These are phyloP conservation scores for Phrynocephalus guinanensis DNA, from an alignment of 2,797 vertebrate genomes.

Conservation along the genomic window DNA sequence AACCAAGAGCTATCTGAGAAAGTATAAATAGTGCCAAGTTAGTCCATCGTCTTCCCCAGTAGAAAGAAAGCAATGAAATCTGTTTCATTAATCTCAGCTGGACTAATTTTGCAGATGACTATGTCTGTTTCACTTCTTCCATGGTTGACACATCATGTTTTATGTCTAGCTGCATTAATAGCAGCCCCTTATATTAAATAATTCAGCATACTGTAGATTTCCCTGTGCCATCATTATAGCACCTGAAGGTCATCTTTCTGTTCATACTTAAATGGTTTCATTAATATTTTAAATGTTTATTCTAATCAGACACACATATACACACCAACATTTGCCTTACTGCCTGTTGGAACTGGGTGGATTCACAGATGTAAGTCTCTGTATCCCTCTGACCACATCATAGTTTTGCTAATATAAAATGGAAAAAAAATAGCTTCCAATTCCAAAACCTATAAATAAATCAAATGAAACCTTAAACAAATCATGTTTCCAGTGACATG, in stretches of 20 bases:
- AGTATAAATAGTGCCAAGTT: slow-evolving; percentile 37
- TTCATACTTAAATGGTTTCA: slow-evolving; percentile 27
- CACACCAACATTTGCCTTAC: slow-evolving; percentile 40
- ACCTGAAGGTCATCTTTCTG: slow-evolving; percentile 34
- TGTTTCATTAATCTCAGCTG: slow-evolving; percentile 54
- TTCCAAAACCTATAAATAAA: not conserved
- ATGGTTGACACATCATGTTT: slow-evolving; percentile 36
- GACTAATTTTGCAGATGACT: slow-evolving; percentile 52
- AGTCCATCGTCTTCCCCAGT: slow-evolving; percentile 15
- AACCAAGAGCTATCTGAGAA: slow-evolving; percentile 42
- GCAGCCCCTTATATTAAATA: slow-evolving; percentile 46
- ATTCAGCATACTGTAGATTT: slow-evolving; percentile 42
- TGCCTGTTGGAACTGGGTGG: not conserved
- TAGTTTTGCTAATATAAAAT: slow-evolving; percentile 22
- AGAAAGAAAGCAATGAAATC: slow-evolving; percentile 47
- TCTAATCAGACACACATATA: slow-evolving; percentile 36
- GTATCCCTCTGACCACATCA: not conserved
- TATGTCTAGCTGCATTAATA: slow-evolving; percentile 56
- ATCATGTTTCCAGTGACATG: not conserved
- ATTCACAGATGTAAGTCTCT: not conserved
- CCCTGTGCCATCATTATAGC: slow-evolving; percentile 49
- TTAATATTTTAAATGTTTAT: slow-evolving; percentile 39
- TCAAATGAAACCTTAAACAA: not conserved
- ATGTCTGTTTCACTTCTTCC: slow-evolving; percentile 59
- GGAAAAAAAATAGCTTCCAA: slow-evolving; percentile 1